Evolutionary conservation across 2,113 vertebrate species (phyloP), one percentile per base, ranked within the genome.

Genomic region (Megaceryle maxima): DNA sequence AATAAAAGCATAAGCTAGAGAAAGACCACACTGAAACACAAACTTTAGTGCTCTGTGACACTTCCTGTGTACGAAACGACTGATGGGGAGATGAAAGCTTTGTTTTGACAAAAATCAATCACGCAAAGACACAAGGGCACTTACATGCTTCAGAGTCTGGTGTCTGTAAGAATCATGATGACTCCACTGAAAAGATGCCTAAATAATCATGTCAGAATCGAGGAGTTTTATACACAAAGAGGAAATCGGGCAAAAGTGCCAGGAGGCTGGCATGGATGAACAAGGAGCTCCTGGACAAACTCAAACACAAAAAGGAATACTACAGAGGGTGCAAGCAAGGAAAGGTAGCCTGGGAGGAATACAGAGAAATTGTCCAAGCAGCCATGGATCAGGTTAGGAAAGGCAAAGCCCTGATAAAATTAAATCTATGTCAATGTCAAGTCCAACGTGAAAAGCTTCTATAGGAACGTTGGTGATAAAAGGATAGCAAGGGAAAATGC

Each of bases 81-180:
- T 87, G 90, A 69, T 22, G 16, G 60, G 62, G 74, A 95, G 90
- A 93, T 46, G 22, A 94, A 95, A 96, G 92, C 60, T 94, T 75
- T 91, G 44, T 70, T 96, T 74, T 80, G 90, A 88, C 72, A 88
- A 88, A 70, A 77, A 88, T 59, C 68, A 80, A 82, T 83, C 79
- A 46, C 2, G 0, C 22, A 60, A 87, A 90, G 60, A 78, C 72
- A 91, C 72, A 62, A 83, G 39, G 92, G 76, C 46, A 88, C 56
- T 86, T 64, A 78, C 14, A 63, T 46, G 44, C 72, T 83, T 92
- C 69, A 92, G 76, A 95, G 59, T 68, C 35, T 26, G 12, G 21
- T 28, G 56, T 68, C 85, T 81, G 20, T 31, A 81, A 87, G 60
- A 72, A 92, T 57, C 53, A 68, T 1, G 19, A 88, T 0, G 31